These are phyloP conservation scores for Elanoides forficatus DNA, from an alignment of 2,113 vertebrate genomes.

Conservation along the genomic window DNA sequence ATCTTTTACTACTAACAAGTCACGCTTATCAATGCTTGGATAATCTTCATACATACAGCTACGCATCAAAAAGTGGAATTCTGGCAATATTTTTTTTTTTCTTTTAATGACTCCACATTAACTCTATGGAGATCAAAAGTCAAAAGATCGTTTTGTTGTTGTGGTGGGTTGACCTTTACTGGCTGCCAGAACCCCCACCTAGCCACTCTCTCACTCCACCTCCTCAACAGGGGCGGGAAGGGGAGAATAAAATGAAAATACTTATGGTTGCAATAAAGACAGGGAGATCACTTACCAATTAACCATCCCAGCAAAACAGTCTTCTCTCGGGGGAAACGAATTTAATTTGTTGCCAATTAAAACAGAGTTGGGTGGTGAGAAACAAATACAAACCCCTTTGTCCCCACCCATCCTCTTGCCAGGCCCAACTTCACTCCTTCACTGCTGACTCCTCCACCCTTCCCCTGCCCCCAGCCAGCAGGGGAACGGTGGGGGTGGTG, in stretches of 20 bases:
- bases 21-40: neutral
- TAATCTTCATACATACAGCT: neutral
- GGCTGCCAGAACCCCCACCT: neutral
- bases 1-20: neutral
- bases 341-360: neutral
- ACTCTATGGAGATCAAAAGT: neutral
- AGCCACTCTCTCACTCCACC: accelerated
- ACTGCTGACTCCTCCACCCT: no score
- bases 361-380: neutral
- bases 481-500: neutral
- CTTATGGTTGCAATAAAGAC: neutral
- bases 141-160: neutral
- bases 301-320: neutral
- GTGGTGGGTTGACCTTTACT: neutral
- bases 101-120: neutral
- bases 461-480: neutral
- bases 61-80: neutral
- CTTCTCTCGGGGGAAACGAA: neutral
- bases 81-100: neutral
- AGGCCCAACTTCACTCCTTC: neutral
- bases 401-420: neutral
- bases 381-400: neutral
- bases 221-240: neutral
- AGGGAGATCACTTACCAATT: neutral
- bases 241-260: neutral